These are phyloP conservation scores for Pterophyllum scalare DNA, from an alignment of 2,113 vertebrate species.

Conservation along the genomic window DNA sequence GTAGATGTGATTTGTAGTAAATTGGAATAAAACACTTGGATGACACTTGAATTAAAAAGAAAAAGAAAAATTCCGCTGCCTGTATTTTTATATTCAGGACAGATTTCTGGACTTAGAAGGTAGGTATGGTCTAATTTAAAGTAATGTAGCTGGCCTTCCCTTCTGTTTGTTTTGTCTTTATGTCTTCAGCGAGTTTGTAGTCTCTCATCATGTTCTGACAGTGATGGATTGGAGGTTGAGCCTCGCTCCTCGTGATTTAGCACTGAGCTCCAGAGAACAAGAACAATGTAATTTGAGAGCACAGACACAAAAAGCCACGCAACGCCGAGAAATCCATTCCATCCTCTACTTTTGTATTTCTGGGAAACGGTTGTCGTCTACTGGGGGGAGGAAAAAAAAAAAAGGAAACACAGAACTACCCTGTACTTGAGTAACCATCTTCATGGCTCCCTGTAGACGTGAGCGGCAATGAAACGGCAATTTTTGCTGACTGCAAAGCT, in stretches of 20 bases:
- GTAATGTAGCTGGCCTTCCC: slow-evolving; percentile 1
- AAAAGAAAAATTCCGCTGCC: not conserved
- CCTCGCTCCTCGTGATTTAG: slow-evolving; percentile 25
- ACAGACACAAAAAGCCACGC: slow-evolving; percentile 3
- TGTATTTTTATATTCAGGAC: not conserved
- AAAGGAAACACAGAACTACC: not conserved
- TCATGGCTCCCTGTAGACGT: not conserved
- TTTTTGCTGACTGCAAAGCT: slow-evolving; percentile 8
- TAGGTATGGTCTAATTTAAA: not conserved
- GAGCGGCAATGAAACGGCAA: slow-evolving; percentile 11
- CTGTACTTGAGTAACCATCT: not conserved
- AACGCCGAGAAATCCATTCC: slow-evolving; percentile 18
- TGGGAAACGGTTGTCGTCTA: slow-evolving; percentile 8
- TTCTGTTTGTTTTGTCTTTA: not conserved
- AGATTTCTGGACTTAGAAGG: not conserved
- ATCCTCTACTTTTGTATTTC: slow-evolving; percentile 6
- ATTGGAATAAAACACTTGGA: not conserved
- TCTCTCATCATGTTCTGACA: slow-evolving; percentile 35
- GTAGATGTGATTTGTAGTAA: not conserved
- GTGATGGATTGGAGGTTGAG: slow-evolving; percentile 40
- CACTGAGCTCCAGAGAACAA: slow-evolving; percentile 22
- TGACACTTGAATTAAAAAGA: not conserved
- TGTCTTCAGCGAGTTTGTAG: slow-evolving; percentile 7
- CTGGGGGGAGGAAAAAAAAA: not conserved
- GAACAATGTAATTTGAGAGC: slow-evolving; percentile 44